These are phyloP conservation scores for Ctenomys sociabilis DNA, from an alignment of 2,113 vertebrate species.

Conservation along the genomic window DNA sequence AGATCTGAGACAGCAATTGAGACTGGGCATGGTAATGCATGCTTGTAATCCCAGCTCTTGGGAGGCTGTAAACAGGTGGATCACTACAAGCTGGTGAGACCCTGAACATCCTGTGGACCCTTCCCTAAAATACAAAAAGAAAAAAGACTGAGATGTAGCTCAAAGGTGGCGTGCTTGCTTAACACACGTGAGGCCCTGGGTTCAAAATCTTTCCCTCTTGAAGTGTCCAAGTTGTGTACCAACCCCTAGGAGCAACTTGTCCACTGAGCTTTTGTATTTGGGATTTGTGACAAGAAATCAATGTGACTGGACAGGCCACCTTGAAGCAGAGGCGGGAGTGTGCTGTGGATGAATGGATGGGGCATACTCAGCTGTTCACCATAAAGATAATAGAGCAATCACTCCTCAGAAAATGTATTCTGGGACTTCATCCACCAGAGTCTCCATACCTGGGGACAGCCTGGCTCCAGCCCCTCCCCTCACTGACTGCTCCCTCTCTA, in stretches of 20 bases:
- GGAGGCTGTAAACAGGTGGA: too few relatives aligned
- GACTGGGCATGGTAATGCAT: too few relatives aligned
- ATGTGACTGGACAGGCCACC: not conserved
- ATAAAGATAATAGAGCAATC: too few relatives aligned
- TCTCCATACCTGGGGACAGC: not conserved
- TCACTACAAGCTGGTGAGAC: too few relatives aligned
- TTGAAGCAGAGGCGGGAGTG: not conserved
- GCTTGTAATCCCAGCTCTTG: too few relatives aligned
- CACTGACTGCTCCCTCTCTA: not conserved
- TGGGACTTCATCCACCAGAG: not conserved
- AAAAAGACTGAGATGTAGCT: not conserved
- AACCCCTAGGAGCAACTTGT: not conserved
- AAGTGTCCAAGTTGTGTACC: not conserved
- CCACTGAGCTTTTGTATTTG: not conserved
- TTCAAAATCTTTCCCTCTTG: not conserved
- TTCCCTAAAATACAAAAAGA: too few relatives aligned
- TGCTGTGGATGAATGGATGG: not conserved
- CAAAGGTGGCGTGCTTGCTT: not conserved
- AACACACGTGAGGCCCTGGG: not conserved
- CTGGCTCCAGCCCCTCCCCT: not conserved
- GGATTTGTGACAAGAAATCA: not conserved
- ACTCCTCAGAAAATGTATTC: too few relatives aligned
- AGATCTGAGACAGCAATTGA: too few relatives aligned
- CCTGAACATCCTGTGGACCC: too few relatives aligned
- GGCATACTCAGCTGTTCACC: accelerated